A percentile compares a stretch with the other conserved stretches of the same genome.
phyloP scores from a whole-genome alignment of 2,113 vertebrate species.

The Pyrgilauda ruficollis region DNA sequence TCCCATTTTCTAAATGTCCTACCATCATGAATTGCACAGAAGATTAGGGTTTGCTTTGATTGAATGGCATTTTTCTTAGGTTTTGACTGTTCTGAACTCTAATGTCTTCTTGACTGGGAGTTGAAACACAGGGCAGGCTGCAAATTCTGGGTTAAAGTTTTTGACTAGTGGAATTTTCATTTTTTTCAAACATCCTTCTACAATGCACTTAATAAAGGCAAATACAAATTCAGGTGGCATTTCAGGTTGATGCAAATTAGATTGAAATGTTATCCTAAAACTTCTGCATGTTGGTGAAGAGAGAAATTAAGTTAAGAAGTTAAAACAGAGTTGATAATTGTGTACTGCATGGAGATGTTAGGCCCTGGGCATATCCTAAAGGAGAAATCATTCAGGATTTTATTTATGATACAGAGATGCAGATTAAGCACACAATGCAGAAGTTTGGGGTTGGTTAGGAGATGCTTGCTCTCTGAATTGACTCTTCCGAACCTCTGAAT shows the following conservation, averaged over 20 bases:
- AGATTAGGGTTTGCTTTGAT: slow-evolving; percentile 49
- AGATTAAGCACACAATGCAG: neutral
- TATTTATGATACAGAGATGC: neutral
- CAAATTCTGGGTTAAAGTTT: neutral
- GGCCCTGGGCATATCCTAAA: neutral
- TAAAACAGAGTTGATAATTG: neutral
- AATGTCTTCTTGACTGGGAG: neutral
- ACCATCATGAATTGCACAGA: slow-evolving; percentile 22
- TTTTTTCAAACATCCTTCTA: neutral
- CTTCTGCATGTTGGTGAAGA: neutral
- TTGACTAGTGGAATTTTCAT: neutral
- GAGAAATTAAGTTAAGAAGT: neutral
- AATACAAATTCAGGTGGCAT: neutral
- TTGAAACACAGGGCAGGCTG: neutral
- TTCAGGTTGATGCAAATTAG: neutral
- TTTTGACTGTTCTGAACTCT: slow-evolving; percentile 8
- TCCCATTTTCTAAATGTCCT: slow-evolving; percentile 54
- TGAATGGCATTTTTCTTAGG: slow-evolving; percentile 36
- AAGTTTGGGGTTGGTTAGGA: neutral
- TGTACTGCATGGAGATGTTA: neutral
- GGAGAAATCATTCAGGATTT: neutral
- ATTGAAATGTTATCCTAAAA: neutral
- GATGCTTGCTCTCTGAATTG: neutral
- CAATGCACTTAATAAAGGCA: neutral
- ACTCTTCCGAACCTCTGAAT: neutral